phyloP scores from a whole-genome alignment of 2,888 invertebrate species.

The Caenorhabditis drosophilae region DNA sequence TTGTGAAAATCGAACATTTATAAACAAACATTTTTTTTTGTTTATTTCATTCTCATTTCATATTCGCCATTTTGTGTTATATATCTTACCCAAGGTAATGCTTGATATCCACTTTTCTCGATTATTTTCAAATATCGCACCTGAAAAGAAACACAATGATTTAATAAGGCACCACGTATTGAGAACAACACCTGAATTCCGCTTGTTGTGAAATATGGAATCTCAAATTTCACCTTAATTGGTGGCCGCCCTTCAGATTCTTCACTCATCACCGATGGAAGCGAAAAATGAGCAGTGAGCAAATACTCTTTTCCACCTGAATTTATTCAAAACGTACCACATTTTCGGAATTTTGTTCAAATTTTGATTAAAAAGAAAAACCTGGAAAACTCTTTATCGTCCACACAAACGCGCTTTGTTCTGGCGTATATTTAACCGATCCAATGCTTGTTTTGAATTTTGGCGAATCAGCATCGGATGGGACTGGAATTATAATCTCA shows the following conservation, averaged over 20 bases:
- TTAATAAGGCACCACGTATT: neutral
- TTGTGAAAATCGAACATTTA: too few species aligned
- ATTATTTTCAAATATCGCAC: conserved; percentile 94
- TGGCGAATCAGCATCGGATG: conserved; percentile 95
- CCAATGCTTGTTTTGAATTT: conserved; percentile 80
- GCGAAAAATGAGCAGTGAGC: conserved; percentile 95
- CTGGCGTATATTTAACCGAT: conserved; percentile 94
- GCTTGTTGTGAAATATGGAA: conserved; percentile 97
- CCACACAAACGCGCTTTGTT: conserved; percentile 95
- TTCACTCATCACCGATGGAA: conserved; percentile 92
- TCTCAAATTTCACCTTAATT: conserved; percentile 97
- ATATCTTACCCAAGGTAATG: conserved; percentile 97
- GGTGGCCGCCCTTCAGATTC: conserved; percentile 94
- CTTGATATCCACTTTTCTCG: conserved; percentile 98
- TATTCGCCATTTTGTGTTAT: conserved; percentile 99
- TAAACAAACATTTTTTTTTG: too few species aligned
- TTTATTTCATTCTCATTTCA: conserved; percentile 79
- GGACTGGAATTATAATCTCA: conserved; percentile 93
- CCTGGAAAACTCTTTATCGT: conserved; percentile 66
- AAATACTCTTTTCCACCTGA: conserved; percentile 87
- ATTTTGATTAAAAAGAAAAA: too few species aligned
- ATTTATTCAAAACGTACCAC: too few species aligned
- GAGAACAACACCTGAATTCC: conserved; percentile 83
- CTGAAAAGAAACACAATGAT: conserved; percentile 67
- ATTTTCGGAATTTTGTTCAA: too few species aligned